phyloP scores from a whole-genome alignment of 1,140 invertebrate genomes.

The Bombus affinis region DNA sequence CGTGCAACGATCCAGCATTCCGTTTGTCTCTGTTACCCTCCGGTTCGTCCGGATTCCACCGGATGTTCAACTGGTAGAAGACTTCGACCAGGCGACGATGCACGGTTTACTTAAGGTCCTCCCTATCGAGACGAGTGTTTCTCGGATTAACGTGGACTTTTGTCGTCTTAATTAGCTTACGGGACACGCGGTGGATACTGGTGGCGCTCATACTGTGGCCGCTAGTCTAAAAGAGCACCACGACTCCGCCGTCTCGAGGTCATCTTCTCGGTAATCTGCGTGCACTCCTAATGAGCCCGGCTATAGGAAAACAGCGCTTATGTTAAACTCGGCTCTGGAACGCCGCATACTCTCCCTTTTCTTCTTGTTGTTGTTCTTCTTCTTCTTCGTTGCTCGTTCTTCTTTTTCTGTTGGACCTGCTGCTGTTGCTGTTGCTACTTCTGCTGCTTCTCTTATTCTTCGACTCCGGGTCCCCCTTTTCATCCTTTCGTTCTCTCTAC shows the following conservation, averaged over 20 bases:
- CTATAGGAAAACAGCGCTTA: conserved; percentile 69
- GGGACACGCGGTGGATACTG: conserved; percentile 59
- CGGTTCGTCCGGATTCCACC: conserved; percentile 41
- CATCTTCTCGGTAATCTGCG: conserved; percentile 71
- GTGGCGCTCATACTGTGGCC: conserved; percentile 57
- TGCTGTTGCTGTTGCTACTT: conserved; percentile 1
- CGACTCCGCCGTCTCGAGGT: conserved; percentile 67
- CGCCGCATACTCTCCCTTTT: conserved; percentile 49
- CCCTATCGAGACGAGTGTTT: conserved; percentile 67
- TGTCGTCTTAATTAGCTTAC: conserved; percentile 73
- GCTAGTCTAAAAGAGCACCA: conserved; percentile 55
- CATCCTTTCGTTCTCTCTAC: neutral
- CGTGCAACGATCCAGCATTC: neutral
- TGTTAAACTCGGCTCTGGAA: conserved; percentile 69
- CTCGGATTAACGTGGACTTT: conserved; percentile 72
- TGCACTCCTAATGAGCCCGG: conserved; percentile 70
- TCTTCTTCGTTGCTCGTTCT: conserved; percentile 14
- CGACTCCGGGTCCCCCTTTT: neutral
- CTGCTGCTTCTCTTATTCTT: conserved; percentile 25
- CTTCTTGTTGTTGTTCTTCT: conserved; percentile 31
- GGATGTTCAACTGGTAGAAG: neutral
- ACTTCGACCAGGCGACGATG: conserved; percentile 9
- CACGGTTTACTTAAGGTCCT: conserved; percentile 38
- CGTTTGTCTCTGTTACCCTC: conserved; percentile 8
- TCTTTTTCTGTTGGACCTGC: conserved; percentile 33